Conservation (phyloP, 1,140 invertebrate species). For the Drosophila pallidifrons region DNA sequence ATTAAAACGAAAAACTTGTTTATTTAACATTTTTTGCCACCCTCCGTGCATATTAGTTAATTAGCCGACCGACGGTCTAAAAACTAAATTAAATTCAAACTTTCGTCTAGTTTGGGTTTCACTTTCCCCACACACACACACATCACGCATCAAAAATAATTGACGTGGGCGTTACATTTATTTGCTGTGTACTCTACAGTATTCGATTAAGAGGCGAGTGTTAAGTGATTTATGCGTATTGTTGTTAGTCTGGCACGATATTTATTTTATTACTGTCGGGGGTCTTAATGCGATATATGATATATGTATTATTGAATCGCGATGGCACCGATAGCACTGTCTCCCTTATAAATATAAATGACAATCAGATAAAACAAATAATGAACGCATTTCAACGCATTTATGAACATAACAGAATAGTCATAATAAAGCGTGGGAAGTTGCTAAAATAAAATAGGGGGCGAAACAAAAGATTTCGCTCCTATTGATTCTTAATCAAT, state of each 20-base stretch:
- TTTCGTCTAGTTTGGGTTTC: neutral
- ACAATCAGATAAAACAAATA: conserved; percentile 46
- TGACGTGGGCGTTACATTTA: conserved; percentile 44
- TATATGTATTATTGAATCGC: conserved; percentile 34
- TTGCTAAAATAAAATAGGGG: conserved; percentile 14
- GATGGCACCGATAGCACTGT: conserved; percentile 24
- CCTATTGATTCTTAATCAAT: neutral
- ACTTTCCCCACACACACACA: neutral
- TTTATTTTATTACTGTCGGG: conserved; percentile 34
- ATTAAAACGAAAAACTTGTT: conserved; percentile 51
- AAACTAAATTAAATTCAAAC: conserved; percentile 22
- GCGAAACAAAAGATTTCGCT: neutral
- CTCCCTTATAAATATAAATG: conserved; percentile 35
- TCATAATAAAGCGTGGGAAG: conserved; percentile 23
- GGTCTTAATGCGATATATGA: conserved; percentile 34
- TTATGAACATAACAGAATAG: conserved; percentile 15
- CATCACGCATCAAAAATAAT: conserved; percentile 5
- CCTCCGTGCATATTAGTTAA: conserved; percentile 54
- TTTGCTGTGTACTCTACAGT: neutral
- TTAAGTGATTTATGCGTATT: conserved; percentile 71
- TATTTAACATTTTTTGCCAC: conserved; percentile 31
- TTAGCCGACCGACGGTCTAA: conserved; percentile 33
- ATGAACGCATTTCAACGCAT: conserved; percentile 32
- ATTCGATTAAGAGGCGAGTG: conserved; percentile 52
- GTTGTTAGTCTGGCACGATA: conserved; percentile 59